These are phyloP conservation scores for Mus caroli DNA, from an alignment of 2,797 vertebrate species.

Conservation along the genomic window DNA sequence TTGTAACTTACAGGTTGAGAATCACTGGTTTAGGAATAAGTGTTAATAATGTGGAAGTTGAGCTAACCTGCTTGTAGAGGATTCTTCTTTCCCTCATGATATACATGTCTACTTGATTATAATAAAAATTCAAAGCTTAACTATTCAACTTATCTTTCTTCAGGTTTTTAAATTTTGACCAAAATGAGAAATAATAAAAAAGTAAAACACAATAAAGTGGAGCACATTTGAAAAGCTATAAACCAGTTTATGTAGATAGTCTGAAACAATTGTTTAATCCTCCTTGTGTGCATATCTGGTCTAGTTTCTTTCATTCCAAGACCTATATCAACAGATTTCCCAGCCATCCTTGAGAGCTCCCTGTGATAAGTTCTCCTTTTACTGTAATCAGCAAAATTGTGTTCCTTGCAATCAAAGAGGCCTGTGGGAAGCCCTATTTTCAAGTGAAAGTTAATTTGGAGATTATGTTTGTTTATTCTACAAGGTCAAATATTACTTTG, in stretches of 20 bases:
- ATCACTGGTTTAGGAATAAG: neutral
- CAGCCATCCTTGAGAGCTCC: slow-evolving; percentile 40
- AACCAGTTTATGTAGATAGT: neutral
- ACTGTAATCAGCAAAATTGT: slow-evolving; percentile 63
- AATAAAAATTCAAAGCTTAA: slow-evolving; percentile 12
- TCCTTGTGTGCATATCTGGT: neutral
- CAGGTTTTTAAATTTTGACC: neutral
- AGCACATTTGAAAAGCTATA: neutral
- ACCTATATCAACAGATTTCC: slow-evolving; percentile 41
- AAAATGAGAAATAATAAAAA: slow-evolving; percentile 41
- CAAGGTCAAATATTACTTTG: slow-evolving; percentile 36
- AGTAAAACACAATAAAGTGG: neutral
- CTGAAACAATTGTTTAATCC: neutral
- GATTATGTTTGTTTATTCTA: slow-evolving; percentile 56
- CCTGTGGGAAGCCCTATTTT: neutral
- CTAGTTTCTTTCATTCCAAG: slow-evolving; percentile 33
- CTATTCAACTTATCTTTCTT: neutral
- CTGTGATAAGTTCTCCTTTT: slow-evolving; percentile 50
- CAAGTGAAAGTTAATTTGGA: slow-evolving; percentile 56
- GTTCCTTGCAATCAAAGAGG: slow-evolving; percentile 47
- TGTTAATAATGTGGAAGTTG: slow-evolving; percentile 8
- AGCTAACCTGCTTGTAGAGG: neutral
- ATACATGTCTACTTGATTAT: neutral
- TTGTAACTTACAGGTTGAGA: neutral
- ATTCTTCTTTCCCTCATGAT: slow-evolving; percentile 21